Percentiles rank a stretch among this genome's conserved stretches.
These are phyloP conservation scores for Notechis scutatus DNA, from an alignment of 2,113 vertebrate genomes.

Conservation along the genomic window DNA sequence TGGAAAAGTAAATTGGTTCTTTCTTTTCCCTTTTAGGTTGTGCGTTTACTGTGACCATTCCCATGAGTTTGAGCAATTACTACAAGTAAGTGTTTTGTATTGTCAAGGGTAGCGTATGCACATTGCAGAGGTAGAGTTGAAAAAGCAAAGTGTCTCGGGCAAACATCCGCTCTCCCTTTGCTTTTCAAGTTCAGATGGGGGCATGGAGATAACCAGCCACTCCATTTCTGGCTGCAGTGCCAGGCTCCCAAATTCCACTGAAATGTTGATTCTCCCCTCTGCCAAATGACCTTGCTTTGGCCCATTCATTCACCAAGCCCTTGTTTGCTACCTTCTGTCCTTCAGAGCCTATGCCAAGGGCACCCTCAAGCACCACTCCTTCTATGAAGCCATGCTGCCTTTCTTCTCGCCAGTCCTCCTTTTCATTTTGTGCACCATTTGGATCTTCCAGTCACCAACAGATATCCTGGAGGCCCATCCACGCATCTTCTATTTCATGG, in stretches of 20 bases:
- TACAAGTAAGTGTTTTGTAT: slow-evolving; percentile 77
- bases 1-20: not conserved
- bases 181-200: not conserved
- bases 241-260: not conserved
- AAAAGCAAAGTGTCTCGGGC: not conserved
- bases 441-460: slow-evolving; percentile 82
- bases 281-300: not conserved
- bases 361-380: slow-evolving; percentile 86
- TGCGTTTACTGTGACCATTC: slow-evolving; percentile 87
- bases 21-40: slow-evolving; percentile 75
- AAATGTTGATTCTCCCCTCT: not conserved
- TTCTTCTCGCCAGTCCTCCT: slow-evolving; percentile 89
- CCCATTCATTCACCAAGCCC: not conserved
- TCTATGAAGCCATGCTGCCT: slow-evolving; percentile 88
- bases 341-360: slow-evolving; percentile 82
- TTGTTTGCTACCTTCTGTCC: not conserved
- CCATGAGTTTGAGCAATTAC: slow-evolving; percentile 95
- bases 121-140: not conserved
- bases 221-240: not conserved
- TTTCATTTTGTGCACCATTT: slow-evolving; percentile 83
- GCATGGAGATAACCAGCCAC: not conserved
- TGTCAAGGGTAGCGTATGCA: not conserved
- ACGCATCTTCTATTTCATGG: slow-evolving; percentile 92
- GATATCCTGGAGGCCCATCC: slow-evolving; percentile 86
- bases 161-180: not conserved